A percentile compares a stretch with the other conserved stretches of the same genome.
Conservation (phyloP, 2,113 vertebrate species). For the Gasterosteus nipponicus region DNA sequence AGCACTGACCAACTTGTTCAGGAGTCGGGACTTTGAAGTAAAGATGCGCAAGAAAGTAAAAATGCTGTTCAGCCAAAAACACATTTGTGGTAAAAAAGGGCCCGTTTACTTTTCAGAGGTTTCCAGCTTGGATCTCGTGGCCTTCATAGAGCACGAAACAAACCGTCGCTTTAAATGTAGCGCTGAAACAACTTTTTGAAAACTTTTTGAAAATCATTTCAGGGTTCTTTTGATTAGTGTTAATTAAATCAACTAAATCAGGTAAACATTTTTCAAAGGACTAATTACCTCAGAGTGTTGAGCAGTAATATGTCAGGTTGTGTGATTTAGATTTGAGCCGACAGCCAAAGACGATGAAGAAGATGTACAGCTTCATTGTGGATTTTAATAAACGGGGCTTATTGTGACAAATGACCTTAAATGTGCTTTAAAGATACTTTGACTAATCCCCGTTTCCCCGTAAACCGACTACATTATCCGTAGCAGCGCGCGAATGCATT, state of each 20-base stretch:
- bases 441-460: background rate
- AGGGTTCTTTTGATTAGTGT: background rate
- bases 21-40: background rate
- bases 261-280: too few relatives aligned
- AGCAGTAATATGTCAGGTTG: background rate
- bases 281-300: too few relatives aligned
- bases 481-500: constrained; percentile 23
- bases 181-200: background rate
- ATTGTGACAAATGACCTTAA: background rate
- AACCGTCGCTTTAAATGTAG: background rate
- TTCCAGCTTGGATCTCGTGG: background rate
- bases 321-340: background rate
- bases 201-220: background rate
- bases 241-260: background rate
- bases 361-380: too few relatives aligned
- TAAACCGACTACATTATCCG: background rate
- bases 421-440: background rate
- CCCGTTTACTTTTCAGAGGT: background rate
- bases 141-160: background rate
- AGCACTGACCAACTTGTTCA: background rate
- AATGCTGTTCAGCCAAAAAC: background rate
- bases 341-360: background rate
- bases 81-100: background rate
- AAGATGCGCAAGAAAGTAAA: background rate
- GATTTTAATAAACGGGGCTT: too few relatives aligned